Percentiles rank a stretch among this genome's conserved stretches.
These are phyloP conservation scores for Dufourea novaeangliae DNA, from an alignment of 1,140 invertebrate species.

Conservation along the genomic window DNA sequence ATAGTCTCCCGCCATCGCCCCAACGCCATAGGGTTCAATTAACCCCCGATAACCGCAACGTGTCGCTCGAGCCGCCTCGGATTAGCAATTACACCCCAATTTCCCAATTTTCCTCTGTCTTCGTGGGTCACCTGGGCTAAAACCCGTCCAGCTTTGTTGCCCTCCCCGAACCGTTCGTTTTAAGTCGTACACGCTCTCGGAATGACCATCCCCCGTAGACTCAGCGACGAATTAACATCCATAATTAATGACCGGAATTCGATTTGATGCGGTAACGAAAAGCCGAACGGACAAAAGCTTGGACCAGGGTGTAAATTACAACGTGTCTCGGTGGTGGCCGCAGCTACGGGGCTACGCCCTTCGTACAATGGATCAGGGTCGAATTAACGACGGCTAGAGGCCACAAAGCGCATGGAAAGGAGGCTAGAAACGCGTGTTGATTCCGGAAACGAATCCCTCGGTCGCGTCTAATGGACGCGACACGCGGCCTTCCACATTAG, in stretches of 20 bases:
- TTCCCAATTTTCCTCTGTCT: not conserved
- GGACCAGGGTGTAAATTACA: slow-evolving; percentile 15
- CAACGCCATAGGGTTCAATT: not conserved
- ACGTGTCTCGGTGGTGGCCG: slow-evolving; percentile 31
- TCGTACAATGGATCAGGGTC: slow-evolving; percentile 58
- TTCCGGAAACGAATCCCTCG: slow-evolving; percentile 54
- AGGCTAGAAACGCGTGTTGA: slow-evolving; percentile 43
- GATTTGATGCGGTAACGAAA: not conserved
- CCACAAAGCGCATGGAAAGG: slow-evolving; percentile 17
- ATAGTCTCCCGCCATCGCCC: not conserved
- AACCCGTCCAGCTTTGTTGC: not conserved
- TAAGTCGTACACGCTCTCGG: too few species aligned
- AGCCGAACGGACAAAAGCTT: slow-evolving; percentile 15
- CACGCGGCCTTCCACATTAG: slow-evolving; percentile 62
- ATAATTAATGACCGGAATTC: slow-evolving; percentile 38
- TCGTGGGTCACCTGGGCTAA: not conserved
- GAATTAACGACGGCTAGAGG: slow-evolving; percentile 56
- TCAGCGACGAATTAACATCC: slow-evolving; percentile 15
- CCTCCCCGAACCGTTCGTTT: not conserved
- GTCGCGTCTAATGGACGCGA: slow-evolving; percentile 60
- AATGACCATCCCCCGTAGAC: not conserved
- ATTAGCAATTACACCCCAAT: slow-evolving; percentile 19
- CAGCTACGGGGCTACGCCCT: slow-evolving; percentile 5
- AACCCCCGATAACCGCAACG: not conserved
- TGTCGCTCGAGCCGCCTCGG: not conserved